Percentiles rank a stretch among this genome's conserved stretches.
Conservation (phyloP, 2,113 vertebrate species). For the Petrocephalus zakoni region DNA sequence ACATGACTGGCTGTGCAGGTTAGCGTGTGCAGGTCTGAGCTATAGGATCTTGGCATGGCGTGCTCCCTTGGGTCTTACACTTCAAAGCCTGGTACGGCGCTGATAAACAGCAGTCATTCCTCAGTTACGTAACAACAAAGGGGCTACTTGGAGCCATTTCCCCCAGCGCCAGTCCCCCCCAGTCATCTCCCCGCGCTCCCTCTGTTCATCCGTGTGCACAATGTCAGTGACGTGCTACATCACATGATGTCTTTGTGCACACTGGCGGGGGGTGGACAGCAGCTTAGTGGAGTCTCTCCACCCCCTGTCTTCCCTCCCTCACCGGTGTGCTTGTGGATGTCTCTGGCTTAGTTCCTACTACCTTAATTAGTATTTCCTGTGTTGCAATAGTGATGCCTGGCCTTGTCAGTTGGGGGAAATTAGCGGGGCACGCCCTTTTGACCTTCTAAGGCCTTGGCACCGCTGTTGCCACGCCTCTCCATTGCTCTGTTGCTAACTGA, state of each 20-base stretch:
- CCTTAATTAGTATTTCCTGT: not conserved
- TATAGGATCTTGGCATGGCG: conserved; percentile 8
- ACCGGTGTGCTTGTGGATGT: not conserved
- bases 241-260: conserved; percentile 40
- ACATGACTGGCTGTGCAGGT: not conserved
- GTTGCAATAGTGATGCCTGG: not conserved
- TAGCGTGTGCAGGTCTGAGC: not conserved
- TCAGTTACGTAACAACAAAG: conserved; percentile 45
- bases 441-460: not conserved
- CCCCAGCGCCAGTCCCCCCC: not conserved
- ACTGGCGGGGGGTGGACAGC: not conserved
- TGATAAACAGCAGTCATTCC: conserved; percentile 31
- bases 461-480: not conserved
- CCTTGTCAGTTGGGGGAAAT: not conserved
- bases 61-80: conserved; percentile 31
- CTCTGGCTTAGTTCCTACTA: not conserved
- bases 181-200: conserved; percentile 2
- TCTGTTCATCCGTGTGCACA: conserved; percentile 35
- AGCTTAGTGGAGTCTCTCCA: not conserved
- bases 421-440: not conserved
- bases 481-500: not conserved
- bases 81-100: conserved; percentile 29
- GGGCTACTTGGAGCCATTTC: conserved; percentile 30
- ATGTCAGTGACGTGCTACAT: conserved; percentile 43
- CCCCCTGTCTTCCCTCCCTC: not conserved